Evolutionary conservation across 2,888 invertebrate genomes (phyloP), one percentile per base, ranked within the genome.

Genomic region (Beris chalybata): DNA sequence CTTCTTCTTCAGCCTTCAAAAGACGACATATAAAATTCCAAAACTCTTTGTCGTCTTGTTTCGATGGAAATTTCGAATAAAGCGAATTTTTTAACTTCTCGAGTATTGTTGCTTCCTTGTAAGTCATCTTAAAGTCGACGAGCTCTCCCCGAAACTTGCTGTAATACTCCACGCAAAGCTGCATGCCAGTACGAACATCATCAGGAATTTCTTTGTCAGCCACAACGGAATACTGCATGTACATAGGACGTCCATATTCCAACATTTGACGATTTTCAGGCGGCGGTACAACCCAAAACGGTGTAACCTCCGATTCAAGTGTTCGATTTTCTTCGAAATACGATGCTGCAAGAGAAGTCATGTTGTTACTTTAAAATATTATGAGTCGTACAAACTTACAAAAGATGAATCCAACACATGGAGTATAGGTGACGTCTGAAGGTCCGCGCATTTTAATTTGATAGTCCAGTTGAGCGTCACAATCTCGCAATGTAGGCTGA

Each of bases 261-360:
- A 77, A 73, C 64, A 92, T 89, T 9, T 94, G 93, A 73, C 92
- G 87, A 75, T 91, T 91, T 83, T 97, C 97, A 52, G 93, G 92
- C 3, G 97, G 96, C n/a, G 97, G 95, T 83, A 93, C 88, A 4
- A 96, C 94, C 96, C 97, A 97, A 80, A 92, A 97, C 65, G 92
- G 89, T 69, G 91, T 89, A 12, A 93, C 85, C 54, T 89, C 89
- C 0, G 95, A 94, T 75, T 93, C 93, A 71, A 92, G 80, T 30
- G 90, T 90, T 63, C 87, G 87, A 74, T 89, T 90, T 76, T 92
- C 91, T 67, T 88, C 88, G 75, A 90, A 90, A 75, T 93, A 92
- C 0, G 94, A 93, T 45, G 93, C 93, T 93, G 77, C 64, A 85
- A 84, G 67, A 68, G 68, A 68, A 67, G 55, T 44, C 65, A 71